Percentiles rank a stretch among this genome's conserved stretches.
These are phyloP conservation scores for Xestia rhomboidea DNA, from an alignment of 2,888 invertebrate genomes.

Conservation along the genomic window DNA sequence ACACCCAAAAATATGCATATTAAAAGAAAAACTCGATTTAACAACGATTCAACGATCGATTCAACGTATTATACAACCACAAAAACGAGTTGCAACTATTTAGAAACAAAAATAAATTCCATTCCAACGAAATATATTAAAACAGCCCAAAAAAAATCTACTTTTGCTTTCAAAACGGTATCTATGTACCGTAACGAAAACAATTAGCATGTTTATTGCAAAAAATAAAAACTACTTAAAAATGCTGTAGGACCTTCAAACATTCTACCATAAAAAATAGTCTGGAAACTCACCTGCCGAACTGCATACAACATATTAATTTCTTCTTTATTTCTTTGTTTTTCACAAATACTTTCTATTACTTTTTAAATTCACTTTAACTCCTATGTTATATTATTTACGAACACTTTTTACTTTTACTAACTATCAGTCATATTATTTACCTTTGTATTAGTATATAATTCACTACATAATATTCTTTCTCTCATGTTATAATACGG, in stretches of 20 bases:
- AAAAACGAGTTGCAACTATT: not conserved
- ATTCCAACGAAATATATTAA: not conserved
- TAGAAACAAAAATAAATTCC: not conserved
- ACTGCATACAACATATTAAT: slow-evolving; percentile 86
- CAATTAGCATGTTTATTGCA: not conserved
- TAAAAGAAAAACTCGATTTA: not conserved
- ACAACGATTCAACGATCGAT: too few relatives aligned
- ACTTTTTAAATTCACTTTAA: slow-evolving; percentile 51
- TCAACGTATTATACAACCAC: not conserved
- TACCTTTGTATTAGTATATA: slow-evolving; percentile 58
- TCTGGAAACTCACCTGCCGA: slow-evolving; percentile 82
- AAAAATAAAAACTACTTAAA: not conserved
- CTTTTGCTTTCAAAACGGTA: not conserved
- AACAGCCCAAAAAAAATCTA: not conserved
- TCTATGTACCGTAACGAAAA: not conserved
- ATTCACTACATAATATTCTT: slow-evolving; percentile 64
- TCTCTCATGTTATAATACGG: slow-evolving; percentile 70
- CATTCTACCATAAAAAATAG: slow-evolving; percentile 6
- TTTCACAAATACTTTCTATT: slow-evolving; percentile 55
- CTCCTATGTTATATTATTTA: slow-evolving; percentile 32
- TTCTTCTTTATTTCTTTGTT: slow-evolving; percentile 69
- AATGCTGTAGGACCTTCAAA: not conserved
- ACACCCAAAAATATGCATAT: not conserved
- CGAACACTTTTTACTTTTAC: slow-evolving; percentile 60
- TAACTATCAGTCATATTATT: slow-evolving; percentile 78